These are phyloP conservation scores for Tachuris rubrigastra DNA, from an alignment of 2,113 vertebrate genomes.

Conservation along the genomic window DNA sequence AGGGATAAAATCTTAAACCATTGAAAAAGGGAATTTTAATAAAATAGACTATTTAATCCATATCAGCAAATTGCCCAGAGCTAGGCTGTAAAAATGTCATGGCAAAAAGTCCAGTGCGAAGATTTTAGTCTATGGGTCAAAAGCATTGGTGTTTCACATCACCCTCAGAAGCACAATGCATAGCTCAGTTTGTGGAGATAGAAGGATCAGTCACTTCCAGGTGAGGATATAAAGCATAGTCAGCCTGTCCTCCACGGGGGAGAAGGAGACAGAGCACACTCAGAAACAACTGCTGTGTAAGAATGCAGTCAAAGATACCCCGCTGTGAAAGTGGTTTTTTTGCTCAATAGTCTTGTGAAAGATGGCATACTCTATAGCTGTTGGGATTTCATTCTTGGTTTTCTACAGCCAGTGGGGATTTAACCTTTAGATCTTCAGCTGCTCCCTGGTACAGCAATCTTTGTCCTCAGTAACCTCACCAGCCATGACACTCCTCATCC, in stretches of 20 bases:
- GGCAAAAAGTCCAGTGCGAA: neutral
- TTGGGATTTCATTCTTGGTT: neutral
- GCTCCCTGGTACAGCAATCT: neutral
- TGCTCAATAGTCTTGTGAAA: slow-evolving; percentile 39
- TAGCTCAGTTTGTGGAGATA: neutral
- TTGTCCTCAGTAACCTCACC: neutral
- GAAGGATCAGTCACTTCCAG: neutral
- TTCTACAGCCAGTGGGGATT: neutral
- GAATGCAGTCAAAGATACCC: neutral
- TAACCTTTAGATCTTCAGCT: neutral
- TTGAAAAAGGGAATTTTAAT: neutral
- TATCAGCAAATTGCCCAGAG: neutral
- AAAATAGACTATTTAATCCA: neutral
- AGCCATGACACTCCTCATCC: neutral
- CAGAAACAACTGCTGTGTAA: neutral
- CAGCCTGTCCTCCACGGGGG: neutral
- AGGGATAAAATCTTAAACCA: neutral
- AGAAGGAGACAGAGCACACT: neutral
- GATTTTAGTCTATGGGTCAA: neutral
- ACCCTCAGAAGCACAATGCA: neutral
- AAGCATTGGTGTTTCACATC: neutral
- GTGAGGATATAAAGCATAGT: neutral
- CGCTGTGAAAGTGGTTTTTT: slow-evolving; percentile 9
- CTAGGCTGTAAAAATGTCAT: neutral
- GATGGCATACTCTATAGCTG: neutral